Base-by-base conservation (phyloP, 1,140 invertebrate genomes). In the Drosophila hydei region DNA sequence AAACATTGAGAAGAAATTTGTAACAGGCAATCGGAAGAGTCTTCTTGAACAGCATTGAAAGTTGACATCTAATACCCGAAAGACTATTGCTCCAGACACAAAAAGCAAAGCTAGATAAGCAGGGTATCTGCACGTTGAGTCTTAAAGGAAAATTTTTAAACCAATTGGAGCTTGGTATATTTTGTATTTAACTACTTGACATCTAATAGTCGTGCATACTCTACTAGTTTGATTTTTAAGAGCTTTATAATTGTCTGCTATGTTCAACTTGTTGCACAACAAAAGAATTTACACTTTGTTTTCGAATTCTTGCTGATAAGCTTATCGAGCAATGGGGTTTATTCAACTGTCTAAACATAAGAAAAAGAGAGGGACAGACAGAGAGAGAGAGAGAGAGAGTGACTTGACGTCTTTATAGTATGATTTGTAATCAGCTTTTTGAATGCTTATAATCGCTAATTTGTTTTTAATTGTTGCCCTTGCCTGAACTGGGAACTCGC, bases 401-500 rank as follows among this genome's bases (percentile, higher is more conserved):
- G 62, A 48, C 52, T 27, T 21, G 52, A 60, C 64, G 45, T 25
- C 25, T 60, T 61, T 45, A 52, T 45, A 50, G 25, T 63, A 45
- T 40, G 60, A 55, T 56, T 42, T 51, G 45, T 52, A 71, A 71
- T 58, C 61, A 51, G 33, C 61, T 51, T 48, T 51, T 56, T 33
- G 23, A 8, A 12, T 38, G 1, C 43, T 14, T 42, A 33, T 51
- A 51, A 48, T 58, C 52, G 45, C 52, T 71, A 71, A 71, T 71
- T 71, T 65, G 54, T 40, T 71, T 71, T 71, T 71, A 71, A 71
- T 71, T 71, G 68, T 16, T 50, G 68, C 68, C 68, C 68, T 71
- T 64, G 68, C 61, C 23, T 71, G 61, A 71, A 71, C 68, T 71
- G 51, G 60, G 68, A 64, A 64, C 67, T 55, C 30, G 19, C 33